Base-by-base conservation (phyloP, 2,797 vertebrate genomes). In the Malurus splendens region DNA sequence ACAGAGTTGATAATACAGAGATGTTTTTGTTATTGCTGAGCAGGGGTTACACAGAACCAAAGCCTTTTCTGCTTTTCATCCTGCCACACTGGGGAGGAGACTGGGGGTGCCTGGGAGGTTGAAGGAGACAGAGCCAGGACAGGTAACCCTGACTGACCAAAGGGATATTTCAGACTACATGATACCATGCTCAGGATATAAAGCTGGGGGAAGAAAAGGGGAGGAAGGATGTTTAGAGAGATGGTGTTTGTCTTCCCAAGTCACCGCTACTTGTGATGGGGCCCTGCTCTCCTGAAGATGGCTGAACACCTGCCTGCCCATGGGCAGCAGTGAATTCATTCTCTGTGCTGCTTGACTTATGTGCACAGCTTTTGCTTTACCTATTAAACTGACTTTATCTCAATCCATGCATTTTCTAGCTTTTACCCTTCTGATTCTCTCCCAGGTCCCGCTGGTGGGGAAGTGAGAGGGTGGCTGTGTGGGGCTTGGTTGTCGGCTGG, bases 401-500 rank as follows among this genome's bases (percentile, higher is more conserved):
- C 16, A 66, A 23, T 28, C 17, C 20, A 18, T 6, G 18, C 10
- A 14, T 73, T 54, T 55, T 80, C 23, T 18, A 60, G 11, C 13
- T 38, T 73, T 67, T 60, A 38, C 7, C 6, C 16, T 61, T 60
- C 41, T 73, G 36, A 42, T 48, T 67, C 9, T 55, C 3, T 55
- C 16, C 8, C n/a, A 23, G 23, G 4, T 24, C 11, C 13, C 23
- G 19, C n/a, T 66, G 41, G 24, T 30, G 38, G 5, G 3, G 9
- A 18, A 73, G 2, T 60, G 36, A 66, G 30, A 1, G 18, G 47
- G 30, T 0, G 0, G 22, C 30, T 66, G 5, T 25, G 14, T 36
- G 30, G 25, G 47, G 7, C 13, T 86, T 60, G 30, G 22, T 11
- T 54, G 22, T 25, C 9, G 33, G 12, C n/a, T 42, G 27, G 22